Base-by-base conservation (phyloP, 2,888 invertebrate genomes). In the Euproctis similis region DNA sequence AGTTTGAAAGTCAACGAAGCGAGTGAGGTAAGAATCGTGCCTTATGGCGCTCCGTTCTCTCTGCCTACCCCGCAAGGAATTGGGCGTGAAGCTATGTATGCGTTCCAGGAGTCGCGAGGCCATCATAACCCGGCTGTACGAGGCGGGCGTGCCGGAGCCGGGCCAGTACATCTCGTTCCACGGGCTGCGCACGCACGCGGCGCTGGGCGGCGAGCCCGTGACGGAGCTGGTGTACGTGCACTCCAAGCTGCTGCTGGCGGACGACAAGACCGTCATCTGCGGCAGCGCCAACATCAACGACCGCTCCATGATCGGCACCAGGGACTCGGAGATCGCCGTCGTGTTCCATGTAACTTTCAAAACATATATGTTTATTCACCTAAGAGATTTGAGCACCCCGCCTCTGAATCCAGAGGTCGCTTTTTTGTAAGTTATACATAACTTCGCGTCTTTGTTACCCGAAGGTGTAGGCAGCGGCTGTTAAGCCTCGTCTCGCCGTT, bases 241-340 rank as follows among this genome's bases (percentile, higher is more conserved):
- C 78, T 97, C 97, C 33, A 99, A 99, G 77, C 77, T 99, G 33
- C 87, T 98, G 75, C 96, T 99, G 37, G 93, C 93, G 1, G 98
- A 99, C 64, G 98, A 99, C 69, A 89, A 90, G 46, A 87, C 89
- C 2, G 90, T 95, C 0, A 96, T 99, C 40, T 97, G 98, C 55
- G 98, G 98, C 9, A 98, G 97, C 3, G 98, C 98, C 0, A 99
- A 99, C 63, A 97, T 99, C 50, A 99, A 99, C 62, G 98, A 99
- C 67, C 85, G 98, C 28, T 97, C 97, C 31, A 89, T 98, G 89
- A 86, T 96, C 29, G 98, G 98, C 1, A 94, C 91, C 37, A 87
- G 98, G 42, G 98, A 98, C 62, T 97, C 97, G 0, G 98, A 98
- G 78, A 91, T 96, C 4, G 96, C 96, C 2, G 92, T 96, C 8